A percentile compares a stretch with the other conserved stretches of the same genome.
phyloP scores from a whole-genome alignment of 2,113 vertebrate genomes.

The Brachyistius frenatus region DNA sequence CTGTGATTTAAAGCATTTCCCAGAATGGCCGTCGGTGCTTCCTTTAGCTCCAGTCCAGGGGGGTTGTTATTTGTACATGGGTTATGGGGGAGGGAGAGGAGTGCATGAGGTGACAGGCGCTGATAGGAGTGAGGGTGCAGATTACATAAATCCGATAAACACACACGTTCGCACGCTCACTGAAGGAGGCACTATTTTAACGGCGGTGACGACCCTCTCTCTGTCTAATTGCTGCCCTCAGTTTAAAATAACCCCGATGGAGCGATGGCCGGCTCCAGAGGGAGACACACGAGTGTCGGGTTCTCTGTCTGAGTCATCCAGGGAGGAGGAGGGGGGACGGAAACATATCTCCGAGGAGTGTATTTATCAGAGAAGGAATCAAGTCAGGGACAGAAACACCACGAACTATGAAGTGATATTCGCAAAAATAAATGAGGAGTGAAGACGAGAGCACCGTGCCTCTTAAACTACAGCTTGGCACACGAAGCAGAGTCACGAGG shows the following conservation, averaged over 20 bases:
- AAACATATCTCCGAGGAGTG: constrained; percentile 44
- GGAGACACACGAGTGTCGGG: constrained; percentile 33
- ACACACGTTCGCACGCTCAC: background rate
- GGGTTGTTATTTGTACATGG: too few species aligned
- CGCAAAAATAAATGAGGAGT: too few species aligned
- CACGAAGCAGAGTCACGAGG: constrained; percentile 25
- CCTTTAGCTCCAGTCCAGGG: too few species aligned
- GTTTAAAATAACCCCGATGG: constrained; percentile 65
- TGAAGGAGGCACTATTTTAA: constrained; percentile 50
- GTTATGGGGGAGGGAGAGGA: background rate
- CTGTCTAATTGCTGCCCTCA: constrained; percentile 26
- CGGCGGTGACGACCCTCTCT: constrained; percentile 32
- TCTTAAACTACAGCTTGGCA: constrained; percentile 13
- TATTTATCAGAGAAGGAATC: constrained; percentile 22
- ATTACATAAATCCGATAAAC: constrained; percentile 41
- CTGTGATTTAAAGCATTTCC: too few species aligned
- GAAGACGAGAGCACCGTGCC: background rate
- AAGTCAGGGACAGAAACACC: background rate
- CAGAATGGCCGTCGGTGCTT: too few species aligned
- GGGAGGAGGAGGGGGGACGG: background rate
- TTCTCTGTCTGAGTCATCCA: constrained; percentile 63
- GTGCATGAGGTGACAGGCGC: constrained; percentile 21
- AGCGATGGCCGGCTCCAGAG: constrained; percentile 25
- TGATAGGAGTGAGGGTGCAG: constrained; percentile 24
- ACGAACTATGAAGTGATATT: background rate